Conservation (phyloP, 2,888 invertebrate genomes). For the Parthenolecanium corni region DNA sequence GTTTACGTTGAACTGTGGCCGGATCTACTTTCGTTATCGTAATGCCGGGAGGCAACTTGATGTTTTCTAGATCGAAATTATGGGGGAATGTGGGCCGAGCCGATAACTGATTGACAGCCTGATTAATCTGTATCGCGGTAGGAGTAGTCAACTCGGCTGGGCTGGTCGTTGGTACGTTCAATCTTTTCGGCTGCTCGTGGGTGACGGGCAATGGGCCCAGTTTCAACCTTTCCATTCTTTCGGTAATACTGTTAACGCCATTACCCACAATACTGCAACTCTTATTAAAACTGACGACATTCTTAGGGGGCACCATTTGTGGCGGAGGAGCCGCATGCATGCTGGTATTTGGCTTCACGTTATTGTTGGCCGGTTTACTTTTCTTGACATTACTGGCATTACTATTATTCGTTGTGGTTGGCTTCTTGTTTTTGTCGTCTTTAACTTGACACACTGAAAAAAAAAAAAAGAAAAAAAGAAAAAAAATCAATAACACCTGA, state of each 20-base stretch:
- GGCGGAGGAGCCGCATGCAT: neutral
- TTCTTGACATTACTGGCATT: conserved; percentile 1
- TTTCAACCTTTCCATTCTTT: conserved; percentile 23
- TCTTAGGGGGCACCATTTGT: neutral
- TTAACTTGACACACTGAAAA: conserved; percentile 17
- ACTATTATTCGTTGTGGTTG: neutral
- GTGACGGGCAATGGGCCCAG: conserved; percentile 8
- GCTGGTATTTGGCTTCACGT: neutral
- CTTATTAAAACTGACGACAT: conserved; percentile 3
- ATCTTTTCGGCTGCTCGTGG: neutral
- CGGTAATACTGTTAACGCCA: conserved; percentile 16
- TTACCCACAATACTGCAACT: conserved; percentile 11
- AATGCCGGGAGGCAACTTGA: conserved; percentile 65
- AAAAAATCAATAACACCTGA: neutral
- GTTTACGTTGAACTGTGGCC: conserved; percentile 14
- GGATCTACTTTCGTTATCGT: conserved; percentile 45
- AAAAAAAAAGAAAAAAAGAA: neutral
- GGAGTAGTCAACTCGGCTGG: conserved; percentile 33
- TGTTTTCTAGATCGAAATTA: conserved; percentile 43
- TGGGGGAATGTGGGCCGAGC: conserved; percentile 31
- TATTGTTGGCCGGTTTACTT: neutral
- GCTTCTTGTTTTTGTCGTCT: conserved; percentile 12
- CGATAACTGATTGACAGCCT: conserved; percentile 34
- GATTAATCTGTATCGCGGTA: conserved; percentile 35
- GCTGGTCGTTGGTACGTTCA: neutral